phyloP scores from a whole-genome alignment of 2,113 vertebrate genomes.

The Epinephelus lanceolatus region DNA sequence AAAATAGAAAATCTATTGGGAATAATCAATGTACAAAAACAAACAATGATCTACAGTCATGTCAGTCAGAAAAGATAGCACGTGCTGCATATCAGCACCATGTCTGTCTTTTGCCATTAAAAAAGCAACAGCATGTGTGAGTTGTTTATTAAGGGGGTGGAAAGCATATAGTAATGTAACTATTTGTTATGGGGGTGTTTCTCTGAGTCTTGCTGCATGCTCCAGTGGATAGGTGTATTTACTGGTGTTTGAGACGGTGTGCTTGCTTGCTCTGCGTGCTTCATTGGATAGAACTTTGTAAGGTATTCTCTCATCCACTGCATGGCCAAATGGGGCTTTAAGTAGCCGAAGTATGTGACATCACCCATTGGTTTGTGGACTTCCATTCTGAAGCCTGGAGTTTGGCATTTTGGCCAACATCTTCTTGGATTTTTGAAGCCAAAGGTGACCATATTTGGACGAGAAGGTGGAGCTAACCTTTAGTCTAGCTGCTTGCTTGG shows the following conservation, averaged over 20 bases:
- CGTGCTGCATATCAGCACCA: accelerated
- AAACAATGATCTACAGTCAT: background rate
- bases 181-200: background rate
- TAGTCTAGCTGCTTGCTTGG: too few species aligned
- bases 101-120: background rate
- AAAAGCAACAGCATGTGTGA: background rate
- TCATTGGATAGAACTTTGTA: background rate
- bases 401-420: too few species aligned
- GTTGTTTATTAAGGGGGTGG: background rate
- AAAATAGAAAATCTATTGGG: background rate
- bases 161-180: background rate
- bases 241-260: background rate
- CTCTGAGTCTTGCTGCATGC: background rate
- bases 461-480: too few species aligned
- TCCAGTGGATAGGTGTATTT: background rate
- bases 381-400: too few species aligned
- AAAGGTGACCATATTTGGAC: too few species aligned
- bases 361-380: too few species aligned
- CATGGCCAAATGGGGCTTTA: too few species aligned
- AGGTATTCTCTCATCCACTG: too few species aligned
- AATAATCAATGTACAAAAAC: too few species aligned
- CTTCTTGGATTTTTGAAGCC: too few species aligned
- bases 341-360: too few species aligned
- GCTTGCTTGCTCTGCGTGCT: background rate
- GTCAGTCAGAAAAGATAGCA: background rate